Evolutionary conservation across 2,113 vertebrate genomes (phyloP).

Genomic region (Rhinolophus ferrumequinum): DNA sequence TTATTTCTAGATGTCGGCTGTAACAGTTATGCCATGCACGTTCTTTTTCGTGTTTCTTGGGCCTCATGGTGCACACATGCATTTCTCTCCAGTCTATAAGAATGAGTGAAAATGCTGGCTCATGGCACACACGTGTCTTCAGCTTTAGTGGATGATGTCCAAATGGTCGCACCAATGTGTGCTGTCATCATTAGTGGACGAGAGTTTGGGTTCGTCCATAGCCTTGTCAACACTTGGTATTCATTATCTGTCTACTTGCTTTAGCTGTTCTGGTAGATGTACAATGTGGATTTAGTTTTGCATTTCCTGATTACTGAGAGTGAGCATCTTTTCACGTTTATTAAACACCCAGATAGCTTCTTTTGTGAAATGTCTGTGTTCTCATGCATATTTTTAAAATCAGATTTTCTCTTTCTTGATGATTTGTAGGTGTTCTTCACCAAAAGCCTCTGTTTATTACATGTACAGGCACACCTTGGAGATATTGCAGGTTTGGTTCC

Average conservation of each 20-base stretch:
- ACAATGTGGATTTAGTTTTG: not conserved
- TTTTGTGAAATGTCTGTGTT: not conserved
- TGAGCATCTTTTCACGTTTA: not conserved
- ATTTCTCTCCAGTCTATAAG: not conserved
- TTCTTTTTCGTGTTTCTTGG: not conserved
- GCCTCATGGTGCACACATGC: not conserved
- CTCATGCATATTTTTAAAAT: not conserved
- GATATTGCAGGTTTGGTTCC: too few relatives aligned
- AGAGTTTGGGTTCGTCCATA: not conserved
- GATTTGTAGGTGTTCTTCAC: not conserved
- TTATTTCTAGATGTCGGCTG: not conserved
- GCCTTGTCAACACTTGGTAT: not conserved
- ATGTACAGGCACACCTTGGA: not conserved
- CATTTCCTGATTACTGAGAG: not conserved
- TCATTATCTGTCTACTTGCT: not conserved
- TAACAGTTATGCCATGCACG: not conserved
- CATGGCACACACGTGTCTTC: not conserved
- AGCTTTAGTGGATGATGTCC: not conserved
- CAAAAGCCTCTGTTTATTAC: not conserved
- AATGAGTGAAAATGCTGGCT: not conserved
- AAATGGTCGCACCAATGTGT: not conserved
- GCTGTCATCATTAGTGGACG: too few relatives aligned
- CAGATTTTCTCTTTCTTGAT: not conserved
- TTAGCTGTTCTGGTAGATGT: not conserved
- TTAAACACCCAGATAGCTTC: not conserved